Percentiles rank a stretch among this genome's conserved stretches.
Evolutionary conservation across 2,888 invertebrate genomes (phyloP).

Genomic region (Pheosia gnoma): DNA sequence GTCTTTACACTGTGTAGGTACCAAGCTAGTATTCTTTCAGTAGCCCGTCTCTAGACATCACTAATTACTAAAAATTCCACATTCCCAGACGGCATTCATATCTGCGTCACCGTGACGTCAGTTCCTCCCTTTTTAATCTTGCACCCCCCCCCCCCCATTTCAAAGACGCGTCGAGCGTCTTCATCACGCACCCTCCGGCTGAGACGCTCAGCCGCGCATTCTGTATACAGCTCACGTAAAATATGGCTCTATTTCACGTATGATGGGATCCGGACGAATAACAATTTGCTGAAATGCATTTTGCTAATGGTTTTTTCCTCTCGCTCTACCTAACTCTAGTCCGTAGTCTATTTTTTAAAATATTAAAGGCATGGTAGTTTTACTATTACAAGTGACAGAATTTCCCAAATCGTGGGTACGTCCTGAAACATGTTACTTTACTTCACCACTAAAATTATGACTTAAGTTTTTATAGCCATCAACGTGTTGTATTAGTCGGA

Average conservation of each 20-base stretch:
- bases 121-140: constrained; percentile 55
- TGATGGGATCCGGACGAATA: constrained; percentile 19
- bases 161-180: constrained; percentile 44
- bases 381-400: no score
- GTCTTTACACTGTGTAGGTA: no score
- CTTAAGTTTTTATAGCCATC: no score
- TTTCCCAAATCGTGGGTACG: no score
- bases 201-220: constrained; percentile 31
- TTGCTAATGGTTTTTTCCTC: neutral
- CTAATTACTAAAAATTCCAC: constrained; percentile 2
- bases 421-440: no score
- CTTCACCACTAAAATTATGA: no score
- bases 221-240: constrained; percentile 34
- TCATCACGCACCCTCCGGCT: constrained; percentile 51
- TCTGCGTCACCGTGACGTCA: neutral
- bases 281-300: constrained; percentile 10
- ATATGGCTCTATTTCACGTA: constrained; percentile 17
- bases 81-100: neutral
- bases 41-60: neutral
- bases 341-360: no score
- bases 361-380: no score
- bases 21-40: no score
- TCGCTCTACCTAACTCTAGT: no score
- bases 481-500: no score
- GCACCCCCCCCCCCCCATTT: constrained; percentile 50